Evolutionary conservation across 2,888 invertebrate species (phyloP).

Genomic region (Caenorhabditis plicata): DNA sequence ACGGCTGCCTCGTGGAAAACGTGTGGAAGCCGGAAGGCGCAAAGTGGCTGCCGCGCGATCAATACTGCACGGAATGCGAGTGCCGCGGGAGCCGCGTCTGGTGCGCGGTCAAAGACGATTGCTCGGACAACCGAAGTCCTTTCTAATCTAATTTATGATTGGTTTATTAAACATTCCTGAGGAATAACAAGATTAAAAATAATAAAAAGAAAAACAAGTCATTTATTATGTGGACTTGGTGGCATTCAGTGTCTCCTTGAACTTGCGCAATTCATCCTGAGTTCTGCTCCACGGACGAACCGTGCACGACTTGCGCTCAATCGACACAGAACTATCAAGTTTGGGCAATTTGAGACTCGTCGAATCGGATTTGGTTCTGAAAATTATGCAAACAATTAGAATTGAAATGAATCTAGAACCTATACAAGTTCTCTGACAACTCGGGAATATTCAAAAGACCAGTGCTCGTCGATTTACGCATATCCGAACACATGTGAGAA

Average conservation of each 20-base stretch:
- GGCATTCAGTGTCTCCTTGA: constrained; percentile 32
- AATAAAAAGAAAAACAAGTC: neutral
- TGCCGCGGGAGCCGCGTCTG: constrained; percentile 36
- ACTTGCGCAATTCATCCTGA: constrained; percentile 41
- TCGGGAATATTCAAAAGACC: constrained; percentile 10
- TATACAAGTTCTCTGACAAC: constrained; percentile 25
- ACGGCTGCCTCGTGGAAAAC: constrained; percentile 26
- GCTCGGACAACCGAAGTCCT: constrained; percentile 34
- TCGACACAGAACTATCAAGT: constrained; percentile 11
- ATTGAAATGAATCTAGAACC: too few relatives aligned
- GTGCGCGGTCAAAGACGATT: constrained; percentile 34
- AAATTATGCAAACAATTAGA: too few relatives aligned
- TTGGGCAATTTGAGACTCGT: constrained; percentile 38
- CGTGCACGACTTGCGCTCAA: constrained; percentile 36
- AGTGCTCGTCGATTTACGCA: too few relatives aligned
- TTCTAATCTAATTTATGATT: constrained; percentile 4
- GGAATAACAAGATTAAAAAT: neutral
- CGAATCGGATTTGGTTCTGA: too few relatives aligned
- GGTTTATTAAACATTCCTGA: neutral
- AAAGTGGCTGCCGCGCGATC: constrained; percentile 25
- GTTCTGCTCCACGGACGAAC: constrained; percentile 41
- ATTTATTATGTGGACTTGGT: constrained; percentile 7
- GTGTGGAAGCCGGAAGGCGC: constrained; percentile 32
- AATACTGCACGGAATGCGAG: constrained; percentile 32
- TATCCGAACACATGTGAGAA: too few relatives aligned